Base-by-base conservation (phyloP, 2,113 vertebrate species). In the Poecilia latipinna region DNA sequence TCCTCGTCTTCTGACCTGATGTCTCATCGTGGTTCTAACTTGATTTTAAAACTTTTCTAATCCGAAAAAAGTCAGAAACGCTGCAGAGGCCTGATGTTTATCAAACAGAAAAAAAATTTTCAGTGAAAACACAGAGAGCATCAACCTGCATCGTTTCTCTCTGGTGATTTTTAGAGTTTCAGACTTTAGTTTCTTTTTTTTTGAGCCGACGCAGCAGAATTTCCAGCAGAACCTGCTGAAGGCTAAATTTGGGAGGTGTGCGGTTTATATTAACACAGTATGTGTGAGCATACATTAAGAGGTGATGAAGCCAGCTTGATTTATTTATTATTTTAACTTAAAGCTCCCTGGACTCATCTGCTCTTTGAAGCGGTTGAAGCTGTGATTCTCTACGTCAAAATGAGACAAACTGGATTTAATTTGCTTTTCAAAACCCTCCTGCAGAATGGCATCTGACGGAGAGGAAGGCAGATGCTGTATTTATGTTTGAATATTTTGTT, bases 261-360 rank as follows among this genome's bases (percentile, higher is more conserved):
- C 44, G 62, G 48, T 70, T 74, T 19, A 22, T 48, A 65, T 69
- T 61, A 44, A 57, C 26, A 29, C 42, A 10, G 32, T 11, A n/a
- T 57, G 48, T 61, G 68, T 71, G 68, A 65, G 68, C 62, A 31
- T 66, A 4, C 11, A 33, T 74, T 57, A 70, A 60, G 68, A 66
- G 62, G 68, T 3, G 68, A 70, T 10, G 32, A 66, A n/a, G 67
- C 51, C 37, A 67, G n/a, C 70, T 68, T 31, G 42, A 26, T 33
- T 65, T 22, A 68, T 68, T 51, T 31, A 37, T 37, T 37, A 37
- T 67, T 22, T 70, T 66, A 12, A 63, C 28, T 66, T 35, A 3
- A 80, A 42, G 1, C 0, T 2, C 24, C 8, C 60, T 26, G 12
- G 37, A 15, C 12, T 26, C 13, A n/a, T 66, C 37, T 61, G 31